Base-by-base conservation (phyloP, 2,113 vertebrate genomes). In the Vulpes lagopus region DNA sequence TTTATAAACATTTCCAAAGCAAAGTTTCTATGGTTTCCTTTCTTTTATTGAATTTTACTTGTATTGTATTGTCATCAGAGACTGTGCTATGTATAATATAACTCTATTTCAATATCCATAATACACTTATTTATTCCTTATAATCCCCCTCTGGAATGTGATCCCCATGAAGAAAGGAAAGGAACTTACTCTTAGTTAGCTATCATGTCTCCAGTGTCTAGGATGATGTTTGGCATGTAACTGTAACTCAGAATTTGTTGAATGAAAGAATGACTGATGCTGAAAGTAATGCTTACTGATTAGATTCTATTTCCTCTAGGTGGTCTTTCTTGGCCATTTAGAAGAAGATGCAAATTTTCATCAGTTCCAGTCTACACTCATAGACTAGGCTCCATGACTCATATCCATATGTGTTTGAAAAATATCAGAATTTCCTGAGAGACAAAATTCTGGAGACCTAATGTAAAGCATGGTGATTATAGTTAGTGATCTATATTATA, bases 1-100 rank as follows among this genome's bases (percentile, higher is more conserved):
- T 92, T 93, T 97, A 79, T 91, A 95, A 94, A 96, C 35, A 43
- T 89, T 93, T 89, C 43, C 57, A 65, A 96, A 65, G 27, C n/a
- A 57, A 85, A 15, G 8, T 76, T 89, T 92, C 60, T 92, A 15
- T 81, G 25, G 32, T 30, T 67, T 88, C 71, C 49, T 69, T 96
- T 80, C 60, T 90, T 11, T 81, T 96, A 65, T 3, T 96, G 53
- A 85, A 64, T 87, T 93, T 62, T 78, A 80, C 73, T 91, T 89
- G 59, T 89, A 76, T 82, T 82, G 49, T 55, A 4, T 23, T 78
- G 25, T 89, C n/a, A 12, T 78, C 49, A 92, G 59, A 93, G 73
- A 51, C 30, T 53, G 27, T 32, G 35, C 2, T 83, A 32, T 83
- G 16, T 78, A 25, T 85, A 35, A 78, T 85, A 71, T 76, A 51